phyloP scores from a whole-genome alignment of 2,888 invertebrate species.

The Leucophenga maculata region DNA sequence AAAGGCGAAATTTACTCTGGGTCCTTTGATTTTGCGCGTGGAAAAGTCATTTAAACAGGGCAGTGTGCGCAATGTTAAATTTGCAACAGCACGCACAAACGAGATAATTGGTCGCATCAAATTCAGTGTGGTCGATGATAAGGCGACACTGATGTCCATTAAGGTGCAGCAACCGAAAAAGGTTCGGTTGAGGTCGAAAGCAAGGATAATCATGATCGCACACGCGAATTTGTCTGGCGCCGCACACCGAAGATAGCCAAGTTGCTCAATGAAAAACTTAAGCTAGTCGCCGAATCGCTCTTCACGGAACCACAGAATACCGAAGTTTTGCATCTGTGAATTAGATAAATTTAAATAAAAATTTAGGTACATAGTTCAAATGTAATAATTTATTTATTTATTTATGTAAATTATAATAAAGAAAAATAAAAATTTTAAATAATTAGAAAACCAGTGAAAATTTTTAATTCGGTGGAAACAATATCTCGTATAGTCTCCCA shows the following conservation, averaged over 20 bases:
- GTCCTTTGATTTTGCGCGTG: conserved; percentile 83
- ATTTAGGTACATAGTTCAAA: not conserved
- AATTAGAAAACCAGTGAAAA: too few relatives aligned
- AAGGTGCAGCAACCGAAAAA: conserved; percentile 90
- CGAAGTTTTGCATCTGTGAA: conserved; percentile 68
- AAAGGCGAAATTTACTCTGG: conserved; percentile 85
- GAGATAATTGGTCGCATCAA: conserved; percentile 88
- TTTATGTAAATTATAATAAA: too few relatives aligned
- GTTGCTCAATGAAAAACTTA: conserved; percentile 86
- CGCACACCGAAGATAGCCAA: conserved; percentile 88
- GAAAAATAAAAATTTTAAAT: too few relatives aligned
- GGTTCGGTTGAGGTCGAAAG: conserved; percentile 88
- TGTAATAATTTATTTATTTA: conserved; percentile 5
- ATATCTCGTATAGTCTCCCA: too few relatives aligned
- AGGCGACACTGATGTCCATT: conserved; percentile 87
- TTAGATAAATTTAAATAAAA: not conserved
- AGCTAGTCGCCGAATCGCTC: conserved; percentile 71
- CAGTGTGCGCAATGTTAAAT: conserved; percentile 85
- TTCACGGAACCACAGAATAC: conserved; percentile 67
- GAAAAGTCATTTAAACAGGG: conserved; percentile 79
- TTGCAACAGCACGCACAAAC: conserved; percentile 89
- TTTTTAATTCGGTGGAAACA: too few relatives aligned
- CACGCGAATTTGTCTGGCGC: conserved; percentile 87
- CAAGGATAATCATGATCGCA: conserved; percentile 85
- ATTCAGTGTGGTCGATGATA: conserved; percentile 83